Base-by-base conservation (phyloP, 2,797 vertebrate species). In the Onychomys arenicola region DNA sequence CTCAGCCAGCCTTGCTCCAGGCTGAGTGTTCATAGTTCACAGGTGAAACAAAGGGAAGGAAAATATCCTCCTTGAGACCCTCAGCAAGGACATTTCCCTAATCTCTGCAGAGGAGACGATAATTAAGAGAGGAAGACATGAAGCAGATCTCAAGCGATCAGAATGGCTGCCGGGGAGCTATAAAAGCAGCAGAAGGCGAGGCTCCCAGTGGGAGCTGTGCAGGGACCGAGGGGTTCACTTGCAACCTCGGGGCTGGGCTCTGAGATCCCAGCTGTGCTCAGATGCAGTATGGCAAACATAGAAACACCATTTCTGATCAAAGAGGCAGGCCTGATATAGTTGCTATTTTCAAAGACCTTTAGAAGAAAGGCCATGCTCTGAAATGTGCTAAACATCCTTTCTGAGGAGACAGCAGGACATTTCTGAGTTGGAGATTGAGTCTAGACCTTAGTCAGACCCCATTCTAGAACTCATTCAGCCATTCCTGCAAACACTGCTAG, bases 231-330 rank as follows among this genome's bases (percentile, higher is more conserved):
- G 46, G 67, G 69, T 57, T 86, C 43, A 69, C 14, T 55, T 61
- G 49, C 84, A 71, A 63, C 23, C 76, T 85, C 46, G 2, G 89
- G 67, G 49, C 43, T 4, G 0, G 13, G 43, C 19, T 80, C 65
- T 25, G 8, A 46, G n/a, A 77, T 43, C 25, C 87, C 7, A 9
- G 75, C 84, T 88, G 19, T 0, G 10, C 63, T 82, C 59, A 65
- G 91, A 86, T 93, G 61, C 77, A 77, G 59, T 4, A 34, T n/a
- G 67, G 16, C 67, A 93, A 71, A 80, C 32, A 25, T 49, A n/a
- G 19, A 96, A 89, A 95, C 71, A 46, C 73, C 21, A 76, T 78
- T 95, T 94, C 77, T 19, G 82, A 95, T 87, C 95, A 94, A 89
- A 63, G 40, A 73, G 32, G 16, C 57, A 88, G 29, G 52, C 1